Conservation (phyloP, 2,797 vertebrate species). For the Kryptolebias ocellatus region DNA sequence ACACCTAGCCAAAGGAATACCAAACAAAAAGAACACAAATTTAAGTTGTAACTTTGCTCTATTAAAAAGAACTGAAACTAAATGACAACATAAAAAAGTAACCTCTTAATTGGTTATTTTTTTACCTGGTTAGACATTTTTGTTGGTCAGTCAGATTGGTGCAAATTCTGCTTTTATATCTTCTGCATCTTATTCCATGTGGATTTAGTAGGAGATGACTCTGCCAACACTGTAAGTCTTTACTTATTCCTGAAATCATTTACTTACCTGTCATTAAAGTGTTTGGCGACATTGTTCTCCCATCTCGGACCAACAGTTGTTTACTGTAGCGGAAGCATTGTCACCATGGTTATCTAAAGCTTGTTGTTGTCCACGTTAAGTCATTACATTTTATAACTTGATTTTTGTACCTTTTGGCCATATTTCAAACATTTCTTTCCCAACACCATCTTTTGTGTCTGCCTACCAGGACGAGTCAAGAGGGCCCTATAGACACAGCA, state of each 20-base stretch:
- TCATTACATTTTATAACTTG: conserved; percentile 22
- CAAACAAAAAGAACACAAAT: no score
- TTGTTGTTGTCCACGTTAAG: conserved; percentile 19
- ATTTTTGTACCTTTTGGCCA: conserved; percentile 33
- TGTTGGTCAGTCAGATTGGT: no score
- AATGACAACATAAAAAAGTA: no score
- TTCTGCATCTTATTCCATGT: neutral
- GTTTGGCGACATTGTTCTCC: conserved; percentile 10
- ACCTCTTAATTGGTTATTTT: no score
- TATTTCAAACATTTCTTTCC: conserved; percentile 42
- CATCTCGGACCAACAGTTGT: neutral
- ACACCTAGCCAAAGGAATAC: no score
- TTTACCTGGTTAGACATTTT: no score
- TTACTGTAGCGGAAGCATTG: conserved; percentile 6
- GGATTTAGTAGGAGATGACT: neutral
- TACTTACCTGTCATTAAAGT: neutral
- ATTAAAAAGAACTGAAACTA: no score
- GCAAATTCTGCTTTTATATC: neutral
- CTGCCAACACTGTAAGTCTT: neutral
- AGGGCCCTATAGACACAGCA: conserved; percentile 64
- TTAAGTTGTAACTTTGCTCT: no score
- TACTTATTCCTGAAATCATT: neutral
- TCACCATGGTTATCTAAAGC: conserved; percentile 10
- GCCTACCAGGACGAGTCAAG: conserved; percentile 57
- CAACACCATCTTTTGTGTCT: conserved; percentile 39